phyloP scores from a whole-genome alignment of 1,140 invertebrate genomes.

The Euura saliciscinereae region DNA sequence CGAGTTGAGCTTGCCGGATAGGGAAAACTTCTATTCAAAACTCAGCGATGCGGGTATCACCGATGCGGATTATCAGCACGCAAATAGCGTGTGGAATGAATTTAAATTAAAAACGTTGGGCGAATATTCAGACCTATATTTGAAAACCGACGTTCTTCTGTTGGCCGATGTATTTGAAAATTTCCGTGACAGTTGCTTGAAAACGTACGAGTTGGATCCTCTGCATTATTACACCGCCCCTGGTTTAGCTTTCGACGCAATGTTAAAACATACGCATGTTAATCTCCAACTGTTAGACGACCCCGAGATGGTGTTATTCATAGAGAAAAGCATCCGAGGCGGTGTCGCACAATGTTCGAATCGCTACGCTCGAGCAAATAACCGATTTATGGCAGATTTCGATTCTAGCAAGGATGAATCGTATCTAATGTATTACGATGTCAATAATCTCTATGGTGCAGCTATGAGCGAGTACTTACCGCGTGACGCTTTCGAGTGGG shows the following conservation, averaged over 20 bases:
- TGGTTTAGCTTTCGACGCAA: constrained; percentile 38
- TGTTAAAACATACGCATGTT: constrained; percentile 30
- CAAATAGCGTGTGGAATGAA: constrained; percentile 46
- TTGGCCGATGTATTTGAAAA: constrained; percentile 53
- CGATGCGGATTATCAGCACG: constrained; percentile 47
- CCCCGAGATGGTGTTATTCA: constrained; percentile 47
- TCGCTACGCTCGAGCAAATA: constrained; percentile 49
- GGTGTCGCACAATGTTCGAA: too few species aligned
- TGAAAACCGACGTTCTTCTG: too few species aligned
- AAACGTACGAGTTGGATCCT: constrained; percentile 25
- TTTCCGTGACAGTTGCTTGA: constrained; percentile 38
- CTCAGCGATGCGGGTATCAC: constrained; percentile 38
- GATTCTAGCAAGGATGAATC: constrained; percentile 15
- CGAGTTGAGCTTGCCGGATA: constrained; percentile 38
- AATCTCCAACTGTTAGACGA: constrained; percentile 55
- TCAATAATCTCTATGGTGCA: constrained; percentile 63
- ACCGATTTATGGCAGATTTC: constrained; percentile 45
- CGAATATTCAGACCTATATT: too few species aligned
- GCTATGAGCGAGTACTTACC: constrained; percentile 57
- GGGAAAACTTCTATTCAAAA: constrained; percentile 45
- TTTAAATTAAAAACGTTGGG: constrained; percentile 40
- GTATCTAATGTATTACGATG: constrained; percentile 58
- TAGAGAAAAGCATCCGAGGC: constrained; percentile 40
- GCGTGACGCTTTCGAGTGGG: constrained; percentile 52
- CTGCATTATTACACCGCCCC: constrained; percentile 36